Conservation (phyloP, 2,888 invertebrate genomes). For the Meghimatium bilineatum region DNA sequence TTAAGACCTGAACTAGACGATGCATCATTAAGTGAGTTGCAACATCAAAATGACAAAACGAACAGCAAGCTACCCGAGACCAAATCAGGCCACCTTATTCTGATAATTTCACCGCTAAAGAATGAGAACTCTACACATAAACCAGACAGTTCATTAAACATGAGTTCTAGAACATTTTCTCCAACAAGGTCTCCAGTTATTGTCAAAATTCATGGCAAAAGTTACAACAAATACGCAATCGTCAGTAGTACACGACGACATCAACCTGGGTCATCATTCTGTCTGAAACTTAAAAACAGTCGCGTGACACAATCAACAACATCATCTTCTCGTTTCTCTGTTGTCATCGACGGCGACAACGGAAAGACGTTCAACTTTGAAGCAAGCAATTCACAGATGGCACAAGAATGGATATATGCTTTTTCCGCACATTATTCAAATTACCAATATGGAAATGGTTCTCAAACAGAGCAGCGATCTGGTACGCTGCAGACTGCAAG, state of each 20-base stretch:
- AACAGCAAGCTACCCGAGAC: background rate
- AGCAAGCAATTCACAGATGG: background rate
- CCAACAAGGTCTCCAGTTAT: constrained; percentile 13
- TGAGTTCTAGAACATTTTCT: too few species aligned
- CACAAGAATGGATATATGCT: constrained; percentile 22
- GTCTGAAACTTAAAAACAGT: constrained; percentile 34
- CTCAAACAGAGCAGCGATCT: background rate
- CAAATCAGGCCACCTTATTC: background rate
- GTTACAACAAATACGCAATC: constrained; percentile 23
- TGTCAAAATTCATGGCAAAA: constrained; percentile 28
- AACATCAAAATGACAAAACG: background rate
- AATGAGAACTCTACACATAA: background rate
- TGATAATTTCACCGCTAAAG: background rate
- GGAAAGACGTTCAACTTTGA: constrained; percentile 1
- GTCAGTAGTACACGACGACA: constrained; percentile 15
- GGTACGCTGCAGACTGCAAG: background rate
- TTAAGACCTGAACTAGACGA: background rate
- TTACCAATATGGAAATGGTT: background rate
- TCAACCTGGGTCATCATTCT: background rate
- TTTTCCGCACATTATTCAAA: background rate
- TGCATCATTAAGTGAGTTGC: background rate
- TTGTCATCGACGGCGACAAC: background rate
- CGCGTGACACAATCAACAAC: constrained; percentile 15
- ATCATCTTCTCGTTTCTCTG: constrained; percentile 15
- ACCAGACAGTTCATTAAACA: background rate